A percentile compares a stretch with the other conserved stretches of the same genome.
Evolutionary conservation across 2,797 vertebrate species (phyloP).

Genomic region (Columba guinea): DNA sequence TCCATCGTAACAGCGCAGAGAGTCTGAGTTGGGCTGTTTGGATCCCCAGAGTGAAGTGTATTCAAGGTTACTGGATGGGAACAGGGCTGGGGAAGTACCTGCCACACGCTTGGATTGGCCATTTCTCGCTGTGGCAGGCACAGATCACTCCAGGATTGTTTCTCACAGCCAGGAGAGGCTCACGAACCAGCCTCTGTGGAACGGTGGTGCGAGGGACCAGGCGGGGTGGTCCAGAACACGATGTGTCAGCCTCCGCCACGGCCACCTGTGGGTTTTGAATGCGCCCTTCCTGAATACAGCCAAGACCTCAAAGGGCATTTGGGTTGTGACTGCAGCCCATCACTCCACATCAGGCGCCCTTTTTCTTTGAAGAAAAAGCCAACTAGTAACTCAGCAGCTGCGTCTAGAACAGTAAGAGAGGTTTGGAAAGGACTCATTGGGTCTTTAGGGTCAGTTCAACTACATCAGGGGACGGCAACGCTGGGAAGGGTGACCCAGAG

Average conservation of each 20-base stretch:
- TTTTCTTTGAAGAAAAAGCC: not conserved
- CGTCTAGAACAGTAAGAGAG: not conserved
- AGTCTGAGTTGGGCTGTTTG: not conserved
- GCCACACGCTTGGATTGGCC: not conserved
- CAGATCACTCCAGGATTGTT: not conserved
- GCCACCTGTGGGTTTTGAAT: not conserved
- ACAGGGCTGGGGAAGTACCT: not conserved
- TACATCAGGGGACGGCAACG: not conserved
- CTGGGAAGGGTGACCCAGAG: not conserved
- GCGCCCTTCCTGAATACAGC: not conserved
- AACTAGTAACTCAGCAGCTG: not conserved
- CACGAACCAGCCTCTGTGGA: fast-evolving
- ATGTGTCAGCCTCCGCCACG: not conserved
- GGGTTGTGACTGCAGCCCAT: not conserved
- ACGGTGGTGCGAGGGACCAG: not conserved
- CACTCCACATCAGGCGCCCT: not conserved
- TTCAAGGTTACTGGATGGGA: not conserved
- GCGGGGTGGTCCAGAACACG: not conserved
- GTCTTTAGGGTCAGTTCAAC: not conserved
- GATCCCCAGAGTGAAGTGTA: not conserved
- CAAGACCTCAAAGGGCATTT: not conserved
- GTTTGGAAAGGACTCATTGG: not conserved
- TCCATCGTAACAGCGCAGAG: not conserved
- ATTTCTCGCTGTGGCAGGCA: not conserved
- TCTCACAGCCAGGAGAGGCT: not conserved